Conservation (phyloP, 1,140 invertebrate genomes). For the Chrysoperla carnea region DNA sequence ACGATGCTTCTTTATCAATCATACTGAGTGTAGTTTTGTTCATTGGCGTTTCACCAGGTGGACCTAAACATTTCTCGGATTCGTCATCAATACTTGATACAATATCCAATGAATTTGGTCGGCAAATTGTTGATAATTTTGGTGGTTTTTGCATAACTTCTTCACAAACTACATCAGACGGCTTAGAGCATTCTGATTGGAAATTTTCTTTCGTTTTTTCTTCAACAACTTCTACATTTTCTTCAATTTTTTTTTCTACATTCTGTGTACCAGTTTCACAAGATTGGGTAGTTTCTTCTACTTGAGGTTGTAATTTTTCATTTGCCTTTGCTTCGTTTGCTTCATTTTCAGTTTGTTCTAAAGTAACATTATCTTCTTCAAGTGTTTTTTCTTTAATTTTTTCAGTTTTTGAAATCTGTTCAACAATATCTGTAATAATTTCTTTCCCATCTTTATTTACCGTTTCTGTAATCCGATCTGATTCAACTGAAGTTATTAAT, state of each 20-base stretch:
- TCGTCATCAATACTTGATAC: constrained; percentile 2
- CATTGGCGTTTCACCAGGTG: constrained; percentile 3
- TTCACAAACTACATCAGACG: not conserved
- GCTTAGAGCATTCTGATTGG: constrained; percentile 2
- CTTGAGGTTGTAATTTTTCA: no score
- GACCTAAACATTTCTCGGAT: not conserved
- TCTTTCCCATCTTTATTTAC: no score
- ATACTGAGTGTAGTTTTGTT: constrained; percentile 4
- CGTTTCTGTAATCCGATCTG: no score
- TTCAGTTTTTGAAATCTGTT: constrained; percentile 1
- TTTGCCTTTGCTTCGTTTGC: not conserved
- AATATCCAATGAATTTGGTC: constrained; percentile 20
- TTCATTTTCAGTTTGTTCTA: not conserved
- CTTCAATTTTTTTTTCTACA: not conserved
- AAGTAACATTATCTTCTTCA: constrained; percentile 1
- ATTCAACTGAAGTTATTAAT: no score
- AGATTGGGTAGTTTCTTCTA: no score
- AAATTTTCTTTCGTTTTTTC: constrained; percentile 9
- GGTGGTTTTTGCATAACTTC: not conserved
- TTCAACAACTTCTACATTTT: constrained; percentile 8
- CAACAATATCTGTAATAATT: not conserved
- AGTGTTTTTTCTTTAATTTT: constrained; percentile 7
- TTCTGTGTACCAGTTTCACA: not conserved
- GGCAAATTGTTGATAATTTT: constrained; percentile 3
- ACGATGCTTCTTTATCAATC: constrained; percentile 8